A percentile compares a stretch with the other conserved stretches of the same genome.
These are phyloP conservation scores for Pelodiscus sinensis DNA, from an alignment of 2,113 vertebrate species.

Conservation along the genomic window DNA sequence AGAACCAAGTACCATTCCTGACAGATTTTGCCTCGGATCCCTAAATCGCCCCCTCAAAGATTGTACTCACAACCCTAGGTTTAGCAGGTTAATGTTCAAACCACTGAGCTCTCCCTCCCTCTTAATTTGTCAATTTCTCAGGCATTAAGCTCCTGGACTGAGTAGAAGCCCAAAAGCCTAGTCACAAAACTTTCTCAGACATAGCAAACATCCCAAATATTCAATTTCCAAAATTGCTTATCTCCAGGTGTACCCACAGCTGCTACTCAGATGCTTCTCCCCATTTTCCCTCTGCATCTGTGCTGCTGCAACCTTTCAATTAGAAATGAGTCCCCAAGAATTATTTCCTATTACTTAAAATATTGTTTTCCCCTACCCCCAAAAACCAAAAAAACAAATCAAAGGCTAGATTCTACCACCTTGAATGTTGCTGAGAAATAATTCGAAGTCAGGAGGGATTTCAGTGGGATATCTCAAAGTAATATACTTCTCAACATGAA, in stretches of 20 bases:
- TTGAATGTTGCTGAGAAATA: background rate
- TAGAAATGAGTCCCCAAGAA: background rate
- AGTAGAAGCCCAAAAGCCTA: background rate
- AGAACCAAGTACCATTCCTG: too few relatives aligned
- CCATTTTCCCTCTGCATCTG: background rate
- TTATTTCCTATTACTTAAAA: background rate
- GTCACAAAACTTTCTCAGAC: background rate
- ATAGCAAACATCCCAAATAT: background rate
- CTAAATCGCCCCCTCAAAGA: too few relatives aligned
- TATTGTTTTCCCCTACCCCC: background rate
- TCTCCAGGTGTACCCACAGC: background rate
- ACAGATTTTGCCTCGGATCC: too few relatives aligned
- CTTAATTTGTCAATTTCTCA: background rate
- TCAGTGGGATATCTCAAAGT: background rate
- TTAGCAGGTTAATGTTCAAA: too few relatives aligned
- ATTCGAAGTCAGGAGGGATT: background rate
- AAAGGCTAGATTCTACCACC: background rate
- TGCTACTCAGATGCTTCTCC: background rate
- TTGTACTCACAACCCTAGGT: too few relatives aligned
- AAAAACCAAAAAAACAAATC: accelerated
- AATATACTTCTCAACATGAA: background rate
- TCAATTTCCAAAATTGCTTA: background rate
- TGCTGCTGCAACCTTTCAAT: background rate
- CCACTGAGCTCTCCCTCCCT: too few relatives aligned
- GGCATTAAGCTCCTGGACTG: background rate